Base-by-base conservation (phyloP, 1,140 invertebrate genomes). In the Polyergus mexicanus region DNA sequence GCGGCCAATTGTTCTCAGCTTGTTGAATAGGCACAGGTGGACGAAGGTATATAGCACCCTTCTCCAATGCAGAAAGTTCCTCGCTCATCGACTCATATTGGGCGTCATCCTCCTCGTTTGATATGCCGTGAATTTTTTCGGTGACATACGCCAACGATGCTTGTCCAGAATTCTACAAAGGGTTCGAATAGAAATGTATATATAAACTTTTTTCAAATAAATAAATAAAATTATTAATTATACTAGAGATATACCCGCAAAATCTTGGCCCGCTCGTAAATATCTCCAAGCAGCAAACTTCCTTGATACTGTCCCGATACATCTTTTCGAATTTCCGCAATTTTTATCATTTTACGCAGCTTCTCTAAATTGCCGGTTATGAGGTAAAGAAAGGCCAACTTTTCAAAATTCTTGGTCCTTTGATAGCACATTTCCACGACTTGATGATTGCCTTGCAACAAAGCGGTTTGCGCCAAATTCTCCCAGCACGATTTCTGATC, bases 391-490 rank as follows among this genome's bases (percentile, higher is more conserved):
- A 99, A 99, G 5, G 99, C 98, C 0, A 99, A 96, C 95, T 99
- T 99, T 93, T 99, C 99, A 95, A 99, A 99, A 95, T 99, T 99
- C 95, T 99, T 99, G 5, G 99, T 99, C 86, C 99, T 97, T 95
- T 99, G 99, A 95, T 99, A 99, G 88, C 99, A 99, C 98, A 99
- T 99, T 95, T 99, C 99, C 0, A 99, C 99, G 25, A 98, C 97
- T 95, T 99, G 98, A 95, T 99, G 98, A 94, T 99, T 99, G 22
- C 99, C 99, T 93, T 99, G 99, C 69, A 99, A 95, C 8, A 99
- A 94, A 0, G 99, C 99, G 0, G 98, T 98, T 93, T 99, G 97
- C 0, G 98, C 99, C n/a, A 99, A 95, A 88, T 98, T 97, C 94
- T 99, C 98, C 99, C 99, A 99, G 90, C 99, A 99, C 8, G 96